Evolutionary conservation across 2,113 vertebrate genomes (phyloP).

Genomic region (Pomatorhinus ruficollis): DNA sequence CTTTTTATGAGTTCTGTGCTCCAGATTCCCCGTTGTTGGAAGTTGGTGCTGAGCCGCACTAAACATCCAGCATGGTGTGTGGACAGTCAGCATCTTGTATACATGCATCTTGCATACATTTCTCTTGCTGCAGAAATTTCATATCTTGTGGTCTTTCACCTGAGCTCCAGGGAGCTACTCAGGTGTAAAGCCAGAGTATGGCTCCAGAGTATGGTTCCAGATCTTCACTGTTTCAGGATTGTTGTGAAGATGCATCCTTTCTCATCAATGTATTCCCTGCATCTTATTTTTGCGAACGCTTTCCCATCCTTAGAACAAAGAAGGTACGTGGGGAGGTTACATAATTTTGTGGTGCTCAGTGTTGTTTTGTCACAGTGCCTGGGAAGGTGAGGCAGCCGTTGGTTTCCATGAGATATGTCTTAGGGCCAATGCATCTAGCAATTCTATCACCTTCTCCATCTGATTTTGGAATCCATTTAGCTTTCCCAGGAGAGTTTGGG

Average conservation of each 20-base stretch:
- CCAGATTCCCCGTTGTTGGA: neutral
- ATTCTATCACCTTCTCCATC: neutral
- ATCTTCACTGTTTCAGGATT: neutral
- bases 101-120: neutral
- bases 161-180: neutral
- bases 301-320: neutral
- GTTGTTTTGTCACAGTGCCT: neutral
- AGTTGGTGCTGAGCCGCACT: neutral
- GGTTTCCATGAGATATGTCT: neutral
- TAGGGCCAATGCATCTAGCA: neutral
- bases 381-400: neutral
- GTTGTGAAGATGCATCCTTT: neutral
- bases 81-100: neutral
- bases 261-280: rapidly evolving
- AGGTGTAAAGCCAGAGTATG: neutral
- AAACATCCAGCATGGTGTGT: neutral
- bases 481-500: neutral
- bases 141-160: neutral
- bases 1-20: neutral
- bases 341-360: neutral
- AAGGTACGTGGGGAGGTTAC: neutral
- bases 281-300: neutral
- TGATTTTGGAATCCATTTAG: neutral
- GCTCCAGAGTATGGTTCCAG: neutral
- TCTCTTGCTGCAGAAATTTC: neutral